These are phyloP conservation scores for Platorchestia sp. DNA, from an alignment of 1,140 invertebrate species.

Conservation along the genomic window DNA sequence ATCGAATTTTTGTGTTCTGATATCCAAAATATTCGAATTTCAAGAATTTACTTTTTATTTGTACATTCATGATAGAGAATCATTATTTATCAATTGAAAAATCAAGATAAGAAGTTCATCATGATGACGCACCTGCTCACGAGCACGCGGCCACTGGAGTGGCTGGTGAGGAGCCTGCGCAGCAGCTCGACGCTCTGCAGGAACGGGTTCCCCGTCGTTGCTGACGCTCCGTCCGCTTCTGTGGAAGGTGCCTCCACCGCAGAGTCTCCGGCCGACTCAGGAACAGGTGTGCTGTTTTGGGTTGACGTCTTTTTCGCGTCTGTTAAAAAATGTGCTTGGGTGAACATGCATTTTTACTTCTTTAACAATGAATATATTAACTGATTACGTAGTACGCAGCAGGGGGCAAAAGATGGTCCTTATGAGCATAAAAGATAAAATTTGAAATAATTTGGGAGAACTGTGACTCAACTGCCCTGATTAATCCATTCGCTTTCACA, in stretches of 20 bases:
- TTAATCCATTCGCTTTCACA: no score
- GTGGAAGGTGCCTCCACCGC: not conserved
- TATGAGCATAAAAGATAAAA: no score
- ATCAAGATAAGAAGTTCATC: not conserved
- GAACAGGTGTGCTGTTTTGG: not conserved
- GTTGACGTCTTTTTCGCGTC: not conserved
- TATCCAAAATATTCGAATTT: no score
- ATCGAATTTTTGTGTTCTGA: not conserved
- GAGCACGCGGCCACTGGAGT: not conserved
- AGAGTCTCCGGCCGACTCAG: not conserved
- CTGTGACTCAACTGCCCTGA: no score
- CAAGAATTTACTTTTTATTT: not conserved
- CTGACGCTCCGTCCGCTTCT: not conserved
- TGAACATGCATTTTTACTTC: no score
- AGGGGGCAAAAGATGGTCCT: no score
- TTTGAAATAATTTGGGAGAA: no score
- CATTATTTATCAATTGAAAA: no score
- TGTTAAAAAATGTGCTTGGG: not conserved
- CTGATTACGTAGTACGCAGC: no score
- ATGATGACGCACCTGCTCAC: not conserved
- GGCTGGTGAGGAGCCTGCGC: not conserved
- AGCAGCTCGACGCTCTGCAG: not conserved
- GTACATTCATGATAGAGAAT: no score
- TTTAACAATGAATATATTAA: no score
- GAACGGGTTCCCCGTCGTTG: not conserved